Evolutionary conservation across 2,888 invertebrate genomes (phyloP).

Genomic region (Drosophila stalkeri): DNA sequence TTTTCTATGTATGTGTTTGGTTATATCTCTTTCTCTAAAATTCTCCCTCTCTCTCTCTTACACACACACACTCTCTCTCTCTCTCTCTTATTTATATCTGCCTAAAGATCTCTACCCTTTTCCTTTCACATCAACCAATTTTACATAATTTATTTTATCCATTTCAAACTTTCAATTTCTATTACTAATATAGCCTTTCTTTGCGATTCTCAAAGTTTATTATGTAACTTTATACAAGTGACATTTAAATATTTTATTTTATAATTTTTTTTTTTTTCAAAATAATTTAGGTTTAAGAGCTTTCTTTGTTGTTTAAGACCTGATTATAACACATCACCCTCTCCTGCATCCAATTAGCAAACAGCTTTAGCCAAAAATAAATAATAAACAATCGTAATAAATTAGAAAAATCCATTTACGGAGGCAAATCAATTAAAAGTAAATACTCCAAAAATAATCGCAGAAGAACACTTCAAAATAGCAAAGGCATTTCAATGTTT

Average conservation of each 20-base stretch:
- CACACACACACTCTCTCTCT: too few species aligned
- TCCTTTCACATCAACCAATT: neutral
- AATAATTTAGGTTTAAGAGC: neutral
- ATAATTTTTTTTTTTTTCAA: neutral
- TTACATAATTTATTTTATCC: neutral
- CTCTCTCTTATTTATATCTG: neutral
- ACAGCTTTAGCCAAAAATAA: neutral
- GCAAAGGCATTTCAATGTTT: neutral
- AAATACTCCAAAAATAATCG: neutral
- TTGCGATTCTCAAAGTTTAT: neutral
- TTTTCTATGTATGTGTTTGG: neutral
- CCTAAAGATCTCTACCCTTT: neutral
- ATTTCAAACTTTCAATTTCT: neutral
- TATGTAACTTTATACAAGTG: neutral
- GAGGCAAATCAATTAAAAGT: neutral
- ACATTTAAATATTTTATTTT: neutral
- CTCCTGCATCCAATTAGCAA: neutral
- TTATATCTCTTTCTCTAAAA: neutral
- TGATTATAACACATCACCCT: neutral
- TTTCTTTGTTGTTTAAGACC: neutral
- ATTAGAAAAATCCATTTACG: constrained; percentile 6
- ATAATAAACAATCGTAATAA: constrained; percentile 1
- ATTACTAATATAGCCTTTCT: neutral
- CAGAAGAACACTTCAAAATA: neutral
- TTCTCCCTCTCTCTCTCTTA: neutral